Base-by-base conservation (phyloP, 1,140 invertebrate species). In the Meteorus sp. region DNA sequence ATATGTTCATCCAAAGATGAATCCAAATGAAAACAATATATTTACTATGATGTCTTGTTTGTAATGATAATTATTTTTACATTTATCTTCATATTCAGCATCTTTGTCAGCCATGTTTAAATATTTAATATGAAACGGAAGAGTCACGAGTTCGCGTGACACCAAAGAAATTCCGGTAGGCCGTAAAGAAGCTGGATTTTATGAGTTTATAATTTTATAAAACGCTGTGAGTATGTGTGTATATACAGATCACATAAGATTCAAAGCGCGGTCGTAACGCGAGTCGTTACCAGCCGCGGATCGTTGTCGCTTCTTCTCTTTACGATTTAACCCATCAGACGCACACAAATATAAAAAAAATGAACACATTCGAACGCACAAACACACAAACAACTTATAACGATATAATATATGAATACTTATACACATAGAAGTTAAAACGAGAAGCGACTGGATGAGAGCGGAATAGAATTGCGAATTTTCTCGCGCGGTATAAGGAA, bases 121-220 rank as follows among this genome's bases (percentile, higher is more conserved):
- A n/a, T n/a, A n/a, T n/a, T n/a, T n/a, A n/a, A n/a, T n/a, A n/a
- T n/a, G n/a, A n/a, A n/a, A n/a, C n/a, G n/a, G n/a, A n/a, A n/a
- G n/a, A n/a, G 35, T 11, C 35, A 39, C 8, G 15, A 13, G 35
- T 39, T 39, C 35, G 35, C 35, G 35, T 39, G 35, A 39, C 35
- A 19, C 15, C 17, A 45, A 45, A 45, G 43, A 15, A 45, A 31
- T 31, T 56, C 19, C 39, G 20, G 31, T 15, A 22, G 37, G 43
- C 39, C 64, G 60, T 70, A 68, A 64, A 69, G 51, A 60, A 58
- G 59, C 59, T 47, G 57, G 59, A 64, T 60, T 70, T 70, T 70
- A 70, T 51, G 59, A 52, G 60, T 62, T 66, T 61, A 65, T 66
- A 67, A 70, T 68, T 70, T 66, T 61, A 63, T 64, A 55, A 69